Percentiles rank a stretch among this genome's conserved stretches.
Conservation (phyloP, 1,140 invertebrate genomes). For the Zaprionus africanus region DNA sequence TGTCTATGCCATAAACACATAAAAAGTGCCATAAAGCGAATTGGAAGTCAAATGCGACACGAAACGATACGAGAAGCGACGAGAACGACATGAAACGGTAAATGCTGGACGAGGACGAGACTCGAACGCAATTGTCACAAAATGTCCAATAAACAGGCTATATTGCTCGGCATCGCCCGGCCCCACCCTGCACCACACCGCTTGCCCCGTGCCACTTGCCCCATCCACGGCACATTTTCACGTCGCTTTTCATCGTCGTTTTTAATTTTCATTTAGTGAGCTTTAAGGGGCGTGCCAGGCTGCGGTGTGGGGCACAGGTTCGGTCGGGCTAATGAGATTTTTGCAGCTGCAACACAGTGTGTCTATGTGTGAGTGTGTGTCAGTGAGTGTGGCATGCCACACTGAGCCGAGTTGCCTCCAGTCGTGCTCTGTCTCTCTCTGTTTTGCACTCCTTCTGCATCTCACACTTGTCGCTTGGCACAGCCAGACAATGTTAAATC, state of each 20-base stretch:
- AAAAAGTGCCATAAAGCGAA: constrained; percentile 80
- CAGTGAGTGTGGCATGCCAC: background rate
- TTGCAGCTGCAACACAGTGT: background rate
- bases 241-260: background rate
- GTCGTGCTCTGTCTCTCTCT: background rate
- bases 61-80: constrained; percentile 28
- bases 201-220: no score
- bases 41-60: constrained; percentile 76
- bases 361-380: background rate
- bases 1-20: constrained; percentile 75
- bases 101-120: background rate
- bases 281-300: background rate
- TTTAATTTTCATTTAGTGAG: constrained; percentile 43
- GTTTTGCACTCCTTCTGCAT: background rate
- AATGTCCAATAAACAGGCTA: constrained; percentile 71
- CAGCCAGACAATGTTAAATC: constrained; percentile 42
- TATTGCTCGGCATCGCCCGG: background rate
- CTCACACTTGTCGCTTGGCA: constrained; percentile 7
- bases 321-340: constrained; percentile 19
- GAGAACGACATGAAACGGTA: background rate
- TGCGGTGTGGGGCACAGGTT: background rate
- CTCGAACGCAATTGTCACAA: constrained; percentile 60
- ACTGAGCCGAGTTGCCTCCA: background rate
- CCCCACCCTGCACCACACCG: no score
- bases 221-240: constrained; percentile 10